Percentiles rank a stretch among this genome's conserved stretches.
Conservation (phyloP, 2,888 invertebrate species). For the Scaptomyza cyrtandrae region DNA sequence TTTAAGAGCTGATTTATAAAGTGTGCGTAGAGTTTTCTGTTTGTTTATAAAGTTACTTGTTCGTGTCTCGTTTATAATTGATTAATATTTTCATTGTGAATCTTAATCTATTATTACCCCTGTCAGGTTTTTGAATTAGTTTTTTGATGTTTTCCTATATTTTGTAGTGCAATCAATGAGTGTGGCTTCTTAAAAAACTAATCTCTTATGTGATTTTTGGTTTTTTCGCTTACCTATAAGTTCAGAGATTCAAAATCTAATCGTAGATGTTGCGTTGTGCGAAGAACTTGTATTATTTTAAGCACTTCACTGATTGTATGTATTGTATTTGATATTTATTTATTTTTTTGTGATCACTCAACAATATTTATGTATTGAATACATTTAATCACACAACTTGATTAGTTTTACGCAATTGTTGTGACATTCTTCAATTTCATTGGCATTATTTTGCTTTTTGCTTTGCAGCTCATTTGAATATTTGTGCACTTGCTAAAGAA, state of each 20-base stretch:
- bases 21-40: neutral
- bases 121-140: neutral
- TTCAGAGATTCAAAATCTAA: constrained; percentile 51
- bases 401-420: constrained; percentile 49
- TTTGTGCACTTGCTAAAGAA: constrained; percentile 4
- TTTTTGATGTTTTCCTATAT: no score
- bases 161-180: no score
- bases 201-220: neutral
- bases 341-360: constrained; percentile 28
- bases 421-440: constrained; percentile 37
- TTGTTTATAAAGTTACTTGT: neutral
- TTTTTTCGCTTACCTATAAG: constrained; percentile 47
- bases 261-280: constrained; percentile 6
- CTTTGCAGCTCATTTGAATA: constrained; percentile 22
- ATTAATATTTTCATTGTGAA: neutral
- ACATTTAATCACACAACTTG: constrained; percentile 35
- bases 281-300: constrained; percentile 5
- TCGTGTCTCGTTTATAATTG: neutral
- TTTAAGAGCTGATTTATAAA: neutral
- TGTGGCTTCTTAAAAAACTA: no score
- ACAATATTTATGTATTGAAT: constrained; percentile 34
- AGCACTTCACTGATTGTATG: constrained; percentile 44
- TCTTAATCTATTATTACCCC: neutral
- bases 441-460: constrained; percentile 40
- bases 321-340: constrained; percentile 54